These are phyloP conservation scores for Drosophila parvula DNA, from an alignment of 1,140 invertebrate genomes.

Conservation along the genomic window DNA sequence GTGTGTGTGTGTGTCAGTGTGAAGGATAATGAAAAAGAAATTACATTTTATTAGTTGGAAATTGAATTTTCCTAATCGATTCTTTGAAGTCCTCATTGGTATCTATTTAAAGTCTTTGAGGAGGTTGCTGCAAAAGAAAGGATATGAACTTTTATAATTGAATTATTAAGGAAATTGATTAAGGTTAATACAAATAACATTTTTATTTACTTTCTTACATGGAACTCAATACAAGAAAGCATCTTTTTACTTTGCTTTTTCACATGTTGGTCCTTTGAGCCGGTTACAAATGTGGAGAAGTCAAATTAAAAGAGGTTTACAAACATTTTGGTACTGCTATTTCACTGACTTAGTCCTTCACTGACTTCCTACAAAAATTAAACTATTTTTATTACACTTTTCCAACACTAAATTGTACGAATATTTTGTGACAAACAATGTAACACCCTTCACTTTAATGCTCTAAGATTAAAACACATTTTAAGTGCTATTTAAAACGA, in stretches of 20 bases:
- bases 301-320: too few relatives aligned
- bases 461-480: background rate
- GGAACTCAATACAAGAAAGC: too few relatives aligned
- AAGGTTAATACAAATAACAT: too few relatives aligned
- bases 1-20: conserved; percentile 5
- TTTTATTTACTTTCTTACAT: too few relatives aligned
- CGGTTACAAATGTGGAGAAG: too few relatives aligned
- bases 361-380: too few relatives aligned
- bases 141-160: background rate
- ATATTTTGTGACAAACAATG: background rate
- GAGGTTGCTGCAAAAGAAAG: too few relatives aligned
- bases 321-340: too few relatives aligned
- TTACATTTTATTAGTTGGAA: conserved; percentile 59
- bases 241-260: too few relatives aligned
- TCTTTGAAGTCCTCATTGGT: background rate
- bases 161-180: background rate
- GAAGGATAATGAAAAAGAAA: conserved; percentile 50
- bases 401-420: background rate
- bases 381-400: background rate
- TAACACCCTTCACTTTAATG: background rate
- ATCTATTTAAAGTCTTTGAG: background rate
- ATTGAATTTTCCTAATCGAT: conserved; percentile 49
- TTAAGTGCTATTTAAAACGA: background rate
- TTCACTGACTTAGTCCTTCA: too few relatives aligned
- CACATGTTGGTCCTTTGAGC: too few relatives aligned